Evolutionary conservation across 37 sponge, comb jelly and placozoan genomes (phyloP), one percentile per base, ranked within the genome.

Genomic region (Ianthella basta): DNA sequence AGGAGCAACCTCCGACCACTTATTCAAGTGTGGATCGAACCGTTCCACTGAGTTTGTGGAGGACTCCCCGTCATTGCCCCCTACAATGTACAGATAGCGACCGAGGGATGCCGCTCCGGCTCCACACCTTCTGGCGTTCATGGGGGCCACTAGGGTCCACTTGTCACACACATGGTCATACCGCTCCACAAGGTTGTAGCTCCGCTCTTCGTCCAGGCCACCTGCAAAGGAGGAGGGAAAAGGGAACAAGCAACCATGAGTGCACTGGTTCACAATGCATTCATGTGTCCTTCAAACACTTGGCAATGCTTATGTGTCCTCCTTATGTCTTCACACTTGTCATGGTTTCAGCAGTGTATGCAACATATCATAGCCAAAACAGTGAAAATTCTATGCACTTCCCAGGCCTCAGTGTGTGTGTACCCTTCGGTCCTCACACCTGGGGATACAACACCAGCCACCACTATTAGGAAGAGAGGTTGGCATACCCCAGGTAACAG

Each of bases 21-120:
- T 93, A 81, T 96, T 89, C 50, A 86, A 80, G 80, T 96, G 95
- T 1, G 97, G 97, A 70, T 96, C 94, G 61, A 91, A 96, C 57
- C 89, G 72, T 81, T 96, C 97, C 66, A 96, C 92, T 15, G 91
- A 91, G 50, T 91, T 88, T 30, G 94, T 79, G 19, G 94, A 92
- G 3, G 94, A 69, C 39, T 84, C 88, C 0, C 97, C 97, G 68
- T 93, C 93, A 36, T 96, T 96, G 40, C 97, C 97, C 24, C 97
- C 97, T 18, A 87, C 92, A 33, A 94, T 94, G 57, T 96, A 96
- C 36, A 96, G 89, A 44, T 80, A 91, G n/a, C 56, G 67, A 0
- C 90, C 94, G 25, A 96, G 92, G 14, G 91, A 30, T 0, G 92
- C 88, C 80, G 94, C 94, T 32, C 97, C 97, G 30, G 94, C 97